Conservation (phyloP, 2,888 invertebrate species). For the Cotesia congregata region DNA sequence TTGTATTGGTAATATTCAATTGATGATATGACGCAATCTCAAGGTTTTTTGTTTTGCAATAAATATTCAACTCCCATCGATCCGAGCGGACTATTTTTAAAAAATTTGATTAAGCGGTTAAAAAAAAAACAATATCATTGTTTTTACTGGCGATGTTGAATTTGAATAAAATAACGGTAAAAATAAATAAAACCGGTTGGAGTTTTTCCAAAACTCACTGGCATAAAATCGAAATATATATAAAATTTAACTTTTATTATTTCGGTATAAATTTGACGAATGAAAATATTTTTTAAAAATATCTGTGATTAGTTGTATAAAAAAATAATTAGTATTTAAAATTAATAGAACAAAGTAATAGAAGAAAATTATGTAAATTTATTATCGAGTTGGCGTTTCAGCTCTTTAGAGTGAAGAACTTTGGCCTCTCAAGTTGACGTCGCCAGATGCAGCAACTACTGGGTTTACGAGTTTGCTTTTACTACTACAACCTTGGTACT, state of each 20-base stretch:
- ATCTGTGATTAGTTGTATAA: neutral
- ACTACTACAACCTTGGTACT: constrained; percentile 7
- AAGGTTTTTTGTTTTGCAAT: neutral
- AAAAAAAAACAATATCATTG: no score
- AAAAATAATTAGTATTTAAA: constrained; percentile 18
- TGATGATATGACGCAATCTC: neutral
- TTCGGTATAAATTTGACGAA: no score
- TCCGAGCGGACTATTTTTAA: neutral
- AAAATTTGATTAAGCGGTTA: neutral
- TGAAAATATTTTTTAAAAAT: no score
- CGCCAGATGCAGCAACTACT: constrained; percentile 26
- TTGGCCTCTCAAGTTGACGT: constrained; percentile 33
- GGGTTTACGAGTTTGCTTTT: constrained; percentile 33
- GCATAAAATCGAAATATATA: no score
- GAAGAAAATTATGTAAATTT: constrained; percentile 31
- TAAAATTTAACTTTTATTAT: no score
- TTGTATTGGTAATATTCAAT: neutral
- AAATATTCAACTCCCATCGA: neutral
- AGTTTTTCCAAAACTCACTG: no score
- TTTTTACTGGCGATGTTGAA: no score
- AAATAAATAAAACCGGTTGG: no score
- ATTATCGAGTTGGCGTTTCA: constrained; percentile 21
- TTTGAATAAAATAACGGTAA: no score
- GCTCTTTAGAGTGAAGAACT: constrained; percentile 17
- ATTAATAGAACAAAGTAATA: constrained; percentile 25